Percentiles rank a stretch among this genome's conserved stretches.
These are phyloP conservation scores for Drosophila subobscura DNA, from an alignment of 1,140 invertebrate genomes.

Conservation along the genomic window DNA sequence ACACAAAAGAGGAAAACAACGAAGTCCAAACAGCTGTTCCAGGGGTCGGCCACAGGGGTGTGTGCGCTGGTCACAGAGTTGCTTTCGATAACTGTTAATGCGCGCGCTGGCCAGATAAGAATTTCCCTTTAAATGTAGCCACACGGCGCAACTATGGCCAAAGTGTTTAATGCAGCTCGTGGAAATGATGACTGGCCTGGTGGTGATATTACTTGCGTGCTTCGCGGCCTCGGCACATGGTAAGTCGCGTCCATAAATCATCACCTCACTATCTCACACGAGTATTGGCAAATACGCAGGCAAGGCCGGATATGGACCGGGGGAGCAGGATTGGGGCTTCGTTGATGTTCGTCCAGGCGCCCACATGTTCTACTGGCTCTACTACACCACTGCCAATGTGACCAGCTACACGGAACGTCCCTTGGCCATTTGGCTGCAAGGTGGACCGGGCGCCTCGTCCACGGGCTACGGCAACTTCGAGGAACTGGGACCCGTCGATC, in stretches of 20 bases:
- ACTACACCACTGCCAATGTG: conserved; percentile 87
- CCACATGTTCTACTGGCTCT: conserved; percentile 93
- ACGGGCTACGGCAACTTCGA: conserved; percentile 91
- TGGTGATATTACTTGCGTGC: conserved; percentile 35
- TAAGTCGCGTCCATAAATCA: conserved; percentile 17
- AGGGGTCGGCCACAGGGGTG: too few relatives aligned
- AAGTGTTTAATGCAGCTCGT: conserved; percentile 5
- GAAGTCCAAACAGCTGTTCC: conserved; percentile 52
- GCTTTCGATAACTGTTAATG: too few relatives aligned
- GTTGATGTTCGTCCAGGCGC: conserved; percentile 88
- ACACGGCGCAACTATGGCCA: background rate
- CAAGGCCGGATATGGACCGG: conserved; percentile 85
- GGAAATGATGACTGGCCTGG: conserved; percentile 34
- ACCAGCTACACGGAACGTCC: conserved; percentile 86
- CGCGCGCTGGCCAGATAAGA: too few relatives aligned
- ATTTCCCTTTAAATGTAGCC: conserved; percentile 33
- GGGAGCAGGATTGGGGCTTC: conserved; percentile 88
- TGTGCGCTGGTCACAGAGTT: too few relatives aligned
- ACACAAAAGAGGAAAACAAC: conserved; percentile 61
- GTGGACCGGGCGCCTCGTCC: conserved; percentile 90
- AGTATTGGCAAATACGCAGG: conserved; percentile 17
- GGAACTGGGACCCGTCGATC: conserved; percentile 89
- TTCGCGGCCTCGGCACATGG: conserved; percentile 34
- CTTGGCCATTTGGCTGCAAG: conserved; percentile 91
- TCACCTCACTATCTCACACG: background rate